Percentiles rank a stretch among this genome's conserved stretches.
These are phyloP conservation scores for Agonum fuliginosum DNA, from an alignment of 2,888 invertebrate species.

Conservation along the genomic window DNA sequence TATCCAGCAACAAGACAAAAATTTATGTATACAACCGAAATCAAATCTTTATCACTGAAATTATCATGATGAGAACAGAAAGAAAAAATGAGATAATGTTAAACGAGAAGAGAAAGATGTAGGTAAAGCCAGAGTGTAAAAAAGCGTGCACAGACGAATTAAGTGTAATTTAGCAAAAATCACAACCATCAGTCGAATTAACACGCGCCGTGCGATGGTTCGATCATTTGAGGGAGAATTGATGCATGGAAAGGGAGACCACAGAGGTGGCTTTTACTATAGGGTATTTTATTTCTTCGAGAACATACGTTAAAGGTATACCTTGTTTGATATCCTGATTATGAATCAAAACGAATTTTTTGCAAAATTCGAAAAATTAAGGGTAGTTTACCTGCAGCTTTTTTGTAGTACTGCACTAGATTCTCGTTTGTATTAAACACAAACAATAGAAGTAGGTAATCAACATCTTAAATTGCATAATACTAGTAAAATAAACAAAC, in stretches of 20 bases:
- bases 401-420: too few relatives aligned
- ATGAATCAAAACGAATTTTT: too few relatives aligned
- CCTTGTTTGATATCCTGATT: too few relatives aligned
- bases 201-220: neutral
- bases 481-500: too few relatives aligned
- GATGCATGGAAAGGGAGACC: conserved; percentile 5
- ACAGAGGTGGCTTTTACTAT: too few relatives aligned
- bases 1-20: neutral
- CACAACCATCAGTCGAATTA: conserved; percentile 45
- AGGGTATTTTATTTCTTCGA: too few relatives aligned
- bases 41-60: neutral
- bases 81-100: neutral
- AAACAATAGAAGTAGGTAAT: too few relatives aligned
- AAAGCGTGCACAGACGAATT: conserved; percentile 38
- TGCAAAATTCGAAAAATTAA: too few relatives aligned
- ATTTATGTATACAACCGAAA: conserved; percentile 7
- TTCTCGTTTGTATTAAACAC: too few relatives aligned
- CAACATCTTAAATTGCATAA: too few relatives aligned
- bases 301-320: too few relatives aligned
- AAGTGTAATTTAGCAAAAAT: conserved; percentile 44
- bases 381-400: too few relatives aligned
- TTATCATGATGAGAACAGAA: neutral
- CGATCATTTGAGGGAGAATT: conserved; percentile 35
- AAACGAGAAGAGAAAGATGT: neutral
- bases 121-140: conserved; percentile 13